Evolutionary conservation across 30 jellyfish, hydroid and myxozoan species (phyloP).

Genomic region (Euphysa ruthae): DNA sequence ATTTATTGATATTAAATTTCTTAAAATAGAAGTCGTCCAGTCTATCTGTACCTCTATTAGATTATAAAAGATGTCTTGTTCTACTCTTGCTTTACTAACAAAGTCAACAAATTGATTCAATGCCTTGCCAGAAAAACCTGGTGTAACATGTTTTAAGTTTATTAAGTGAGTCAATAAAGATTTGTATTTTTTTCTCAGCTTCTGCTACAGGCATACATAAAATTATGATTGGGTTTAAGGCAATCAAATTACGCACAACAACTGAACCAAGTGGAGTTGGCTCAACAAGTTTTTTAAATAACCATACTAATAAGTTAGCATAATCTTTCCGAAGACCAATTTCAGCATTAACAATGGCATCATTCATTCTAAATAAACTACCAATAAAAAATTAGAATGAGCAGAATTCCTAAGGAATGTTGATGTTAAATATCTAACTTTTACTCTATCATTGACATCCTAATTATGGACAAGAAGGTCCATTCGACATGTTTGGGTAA

Average conservation of each 20-base stretch:
- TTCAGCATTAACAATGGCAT: neutral
- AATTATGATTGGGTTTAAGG: neutral
- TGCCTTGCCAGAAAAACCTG: conserved; percentile 5
- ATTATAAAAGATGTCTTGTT: neutral
- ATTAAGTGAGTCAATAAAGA: neutral
- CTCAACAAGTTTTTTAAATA: neutral
- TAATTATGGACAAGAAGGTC: neutral
- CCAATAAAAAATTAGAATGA: neutral
- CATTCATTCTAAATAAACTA: neutral
- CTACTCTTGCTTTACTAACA: neutral
- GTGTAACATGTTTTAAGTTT: neutral
- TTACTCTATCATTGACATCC: neutral
- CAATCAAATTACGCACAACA: neutral
- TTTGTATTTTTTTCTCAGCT: neutral
- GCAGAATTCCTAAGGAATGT: neutral
- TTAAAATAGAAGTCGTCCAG: neutral
- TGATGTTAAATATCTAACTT: neutral
- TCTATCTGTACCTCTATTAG: neutral
- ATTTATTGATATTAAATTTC: neutral
- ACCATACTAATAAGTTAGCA: neutral
- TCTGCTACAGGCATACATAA: neutral
- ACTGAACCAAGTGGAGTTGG: neutral
- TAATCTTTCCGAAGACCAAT: neutral
- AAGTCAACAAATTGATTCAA: neutral
- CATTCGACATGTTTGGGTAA: conserved; percentile 10